Conservation (phyloP, 2,113 vertebrate genomes). For the Pteronura brasiliensis region DNA sequence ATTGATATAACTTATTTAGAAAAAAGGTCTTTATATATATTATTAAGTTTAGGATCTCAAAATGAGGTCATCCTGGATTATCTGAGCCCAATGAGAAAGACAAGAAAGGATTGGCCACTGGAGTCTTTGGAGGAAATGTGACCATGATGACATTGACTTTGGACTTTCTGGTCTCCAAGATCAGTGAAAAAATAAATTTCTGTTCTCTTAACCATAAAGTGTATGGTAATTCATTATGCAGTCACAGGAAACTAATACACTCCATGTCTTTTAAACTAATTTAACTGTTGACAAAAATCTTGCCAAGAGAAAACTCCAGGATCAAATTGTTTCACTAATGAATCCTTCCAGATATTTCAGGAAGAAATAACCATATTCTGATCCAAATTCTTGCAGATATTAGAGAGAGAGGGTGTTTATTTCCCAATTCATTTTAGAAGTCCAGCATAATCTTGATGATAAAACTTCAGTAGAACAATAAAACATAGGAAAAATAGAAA, state of each 20-base stretch:
- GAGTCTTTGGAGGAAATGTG: background rate
- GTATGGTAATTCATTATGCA: background rate
- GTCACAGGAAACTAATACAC: background rate
- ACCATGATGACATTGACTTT: background rate
- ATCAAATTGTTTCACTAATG: background rate
- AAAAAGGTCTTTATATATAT: background rate
- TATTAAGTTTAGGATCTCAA: background rate
- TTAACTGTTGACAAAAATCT: background rate
- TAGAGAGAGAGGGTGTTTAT: background rate
- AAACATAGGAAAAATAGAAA: background rate
- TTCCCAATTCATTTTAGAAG: background rate
- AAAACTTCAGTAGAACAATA: background rate
- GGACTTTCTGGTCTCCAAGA: background rate
- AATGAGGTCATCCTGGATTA: background rate
- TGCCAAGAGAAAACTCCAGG: background rate
- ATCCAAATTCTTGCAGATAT: background rate
- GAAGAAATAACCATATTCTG: background rate
- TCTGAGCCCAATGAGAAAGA: background rate
- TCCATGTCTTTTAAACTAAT: background rate
- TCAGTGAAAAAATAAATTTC: background rate
- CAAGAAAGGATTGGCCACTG: background rate
- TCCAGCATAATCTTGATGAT: background rate
- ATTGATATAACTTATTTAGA: background rate
- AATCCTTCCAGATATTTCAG: background rate
- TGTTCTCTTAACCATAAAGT: background rate